A percentile compares a stretch with the other conserved stretches of the same genome.
These are phyloP conservation scores for Chrysopa pallens DNA, from an alignment of 1,140 invertebrate species.

Conservation along the genomic window DNA sequence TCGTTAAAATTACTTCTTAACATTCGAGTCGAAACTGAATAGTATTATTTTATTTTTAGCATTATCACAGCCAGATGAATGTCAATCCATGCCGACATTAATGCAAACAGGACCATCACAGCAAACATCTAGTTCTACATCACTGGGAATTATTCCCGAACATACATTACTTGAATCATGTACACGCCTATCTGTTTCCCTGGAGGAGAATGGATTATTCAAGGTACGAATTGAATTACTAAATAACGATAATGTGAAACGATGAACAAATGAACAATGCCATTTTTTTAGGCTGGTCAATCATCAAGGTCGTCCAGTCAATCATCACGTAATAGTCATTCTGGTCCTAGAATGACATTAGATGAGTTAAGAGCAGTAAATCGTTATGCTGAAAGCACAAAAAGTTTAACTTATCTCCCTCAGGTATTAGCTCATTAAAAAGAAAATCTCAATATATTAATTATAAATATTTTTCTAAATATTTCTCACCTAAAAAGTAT, in stretches of 20 bases:
- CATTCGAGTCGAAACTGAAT: slow-evolving; percentile 12
- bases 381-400: slow-evolving; percentile 80
- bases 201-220: slow-evolving; percentile 68
- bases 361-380: slow-evolving; percentile 71
- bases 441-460: no score
- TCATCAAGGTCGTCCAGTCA: slow-evolving; percentile 45
- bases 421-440: slow-evolving; percentile 36
- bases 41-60: slow-evolving; percentile 22
- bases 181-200: slow-evolving; percentile 64
- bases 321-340: slow-evolving; percentile 35
- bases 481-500: no score
- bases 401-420: slow-evolving; percentile 76
- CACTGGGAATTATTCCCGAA: slow-evolving; percentile 63
- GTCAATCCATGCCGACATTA: slow-evolving; percentile 54
- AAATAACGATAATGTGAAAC: no score
- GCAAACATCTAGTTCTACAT: slow-evolving; percentile 26
- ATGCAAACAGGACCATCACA: slow-evolving; percentile 16
- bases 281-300: slow-evolving; percentile 15
- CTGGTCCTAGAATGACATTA: slow-evolving; percentile 50
- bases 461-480: no score
- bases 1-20: slow-evolving; percentile 2
- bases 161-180: slow-evolving; percentile 71
- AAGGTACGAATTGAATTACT: slow-evolving; percentile 33
- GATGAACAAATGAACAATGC: not conserved
- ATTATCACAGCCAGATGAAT: slow-evolving; percentile 47